Conservation (phyloP, 2,888 invertebrate species). For the Dione juno region DNA sequence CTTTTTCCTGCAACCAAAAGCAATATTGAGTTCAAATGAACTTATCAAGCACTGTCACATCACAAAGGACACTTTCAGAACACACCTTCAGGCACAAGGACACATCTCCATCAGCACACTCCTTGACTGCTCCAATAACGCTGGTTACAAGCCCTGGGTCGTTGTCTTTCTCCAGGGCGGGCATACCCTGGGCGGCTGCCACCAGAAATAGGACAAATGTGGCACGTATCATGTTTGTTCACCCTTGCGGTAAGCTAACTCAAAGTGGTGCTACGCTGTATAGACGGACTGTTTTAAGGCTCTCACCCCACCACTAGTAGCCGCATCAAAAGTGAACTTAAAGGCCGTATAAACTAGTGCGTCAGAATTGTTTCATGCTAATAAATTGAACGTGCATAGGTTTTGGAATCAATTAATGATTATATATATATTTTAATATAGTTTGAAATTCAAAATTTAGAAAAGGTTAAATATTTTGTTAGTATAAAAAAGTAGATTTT, state of each 20-base stretch:
- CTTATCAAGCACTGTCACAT: conserved; percentile 51
- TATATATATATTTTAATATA: background rate
- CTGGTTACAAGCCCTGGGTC: conserved; percentile 68
- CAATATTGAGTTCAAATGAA: conserved; percentile 55
- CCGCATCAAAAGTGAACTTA: conserved; percentile 75
- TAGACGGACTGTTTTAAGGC: conserved; percentile 77
- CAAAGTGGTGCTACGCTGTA: conserved; percentile 74
- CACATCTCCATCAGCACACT: conserved; percentile 87
- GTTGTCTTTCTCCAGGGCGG: conserved; percentile 80
- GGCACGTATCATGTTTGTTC: conserved; percentile 74
- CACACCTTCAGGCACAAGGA: conserved; percentile 88
- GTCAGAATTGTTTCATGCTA: conserved; percentile 67
- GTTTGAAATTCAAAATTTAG: background rate
- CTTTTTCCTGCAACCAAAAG: conserved; percentile 87
- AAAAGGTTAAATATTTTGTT: too few relatives aligned
- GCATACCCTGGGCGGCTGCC: conserved; percentile 77
- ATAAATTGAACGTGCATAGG: conserved; percentile 63
- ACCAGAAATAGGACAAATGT: conserved; percentile 79
- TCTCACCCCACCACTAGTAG: conserved; percentile 73
- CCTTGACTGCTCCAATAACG: conserved; percentile 87
- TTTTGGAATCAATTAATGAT: conserved; percentile 61
- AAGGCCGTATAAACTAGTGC: conserved; percentile 75
- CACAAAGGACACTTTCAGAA: conserved; percentile 48
- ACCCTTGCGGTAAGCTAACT: conserved; percentile 75
- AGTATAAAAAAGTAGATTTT: too few relatives aligned